Base-by-base conservation (phyloP, 2,113 vertebrate genomes). In the Albula goreensis region DNA sequence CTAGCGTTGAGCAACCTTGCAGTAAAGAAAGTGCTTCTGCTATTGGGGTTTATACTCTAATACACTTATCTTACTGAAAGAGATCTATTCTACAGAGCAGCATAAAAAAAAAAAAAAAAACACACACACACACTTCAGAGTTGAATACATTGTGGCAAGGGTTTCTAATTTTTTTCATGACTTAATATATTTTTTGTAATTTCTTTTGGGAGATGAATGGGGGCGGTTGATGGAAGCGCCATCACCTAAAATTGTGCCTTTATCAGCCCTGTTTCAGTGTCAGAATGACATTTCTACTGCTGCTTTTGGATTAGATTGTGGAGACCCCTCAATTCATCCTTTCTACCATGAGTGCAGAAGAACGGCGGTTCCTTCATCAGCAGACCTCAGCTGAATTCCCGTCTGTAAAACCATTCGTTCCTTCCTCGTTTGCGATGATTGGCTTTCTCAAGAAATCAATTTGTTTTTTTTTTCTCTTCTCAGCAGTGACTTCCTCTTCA, bases 391-490 rank as follows among this genome's bases (percentile, higher is more conserved):
- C 3, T 78, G 11, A 19, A 17, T 50, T 79, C 70, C 78, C 49
- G 7, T 10, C 49, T 50, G 78, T 79, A 15, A 17, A 50, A 19
- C 49, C 41, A 49, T 79, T 79, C 12, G 49, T 8, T 79, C 1
- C 31, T 50, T 49, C 31, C 78, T 49, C 78, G 49, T 17, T 79
- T 79, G 25, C 50, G 80, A 56, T 81, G 22, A 88, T 87, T 83
- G 85, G 86, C 89, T 91, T 90, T 90, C 87, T 90, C 85, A 85
- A 87, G 87, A 89, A 90, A 90, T 92, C 90, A 90, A 89, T 92
- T 92, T 92, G 91, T 93, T 91, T 91, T 88, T 92, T 92, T 92
- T 91, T 93, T 91, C 90, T 88, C 63, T 85, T 85, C 85, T 66
- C 66, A 83, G 85, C 51, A 48, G 74, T 83, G 63, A 81, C 84